Evolutionary conservation across 1,140 invertebrate genomes (phyloP), one percentile per base, ranked within the genome.

Genomic region (Bombus turneri): DNA sequence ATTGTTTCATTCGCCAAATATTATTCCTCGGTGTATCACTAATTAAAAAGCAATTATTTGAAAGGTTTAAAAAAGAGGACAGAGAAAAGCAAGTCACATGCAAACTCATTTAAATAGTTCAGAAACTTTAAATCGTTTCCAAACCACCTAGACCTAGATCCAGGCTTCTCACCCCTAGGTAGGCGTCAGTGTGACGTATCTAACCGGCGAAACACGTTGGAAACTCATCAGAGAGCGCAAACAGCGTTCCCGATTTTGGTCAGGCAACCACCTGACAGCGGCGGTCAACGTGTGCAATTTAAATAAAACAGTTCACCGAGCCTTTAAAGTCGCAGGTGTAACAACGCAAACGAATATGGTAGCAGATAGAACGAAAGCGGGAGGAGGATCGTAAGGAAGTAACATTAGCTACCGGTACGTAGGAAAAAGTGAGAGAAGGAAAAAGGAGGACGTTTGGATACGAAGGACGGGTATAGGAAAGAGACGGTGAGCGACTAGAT

Each of bases 311-410:
- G 81, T 83, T 57, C 69, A 31, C 1, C n/a, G 80, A 86, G 76
- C 87, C 88, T 83, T 89, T 88, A 89, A 74, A 89, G 85, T 71
- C 87, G 85, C 87, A 86, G 88, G 85, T 89, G 87, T 86, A 86
- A 86, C 84, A 79, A 79, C 76, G 80, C 72, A 73, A 57, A 59
- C 85, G 85, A 89, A 83, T 81, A 83, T 83, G 76, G 84, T 68
- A 64, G 5, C 39, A 22, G 39, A 25, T 81, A 43, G 72, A 25
- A 43, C 37, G 72, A 41, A 73, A 85, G 87, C 85, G 71, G 34
- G 73, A 85, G 43, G 59, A 85, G 77, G 39, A 69, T 64, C 62
- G 37, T 12, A 72, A 57, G 31, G 43, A 75, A 66, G 53, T n/a
- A 41, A 22, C 72, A 28, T 59, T 71, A 31, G 34, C 78, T 71